Percentiles rank a stretch among this genome's conserved stretches.
These are phyloP conservation scores for Hipposideros larvatus DNA, from an alignment of 2,797 vertebrate genomes.

Conservation along the genomic window DNA sequence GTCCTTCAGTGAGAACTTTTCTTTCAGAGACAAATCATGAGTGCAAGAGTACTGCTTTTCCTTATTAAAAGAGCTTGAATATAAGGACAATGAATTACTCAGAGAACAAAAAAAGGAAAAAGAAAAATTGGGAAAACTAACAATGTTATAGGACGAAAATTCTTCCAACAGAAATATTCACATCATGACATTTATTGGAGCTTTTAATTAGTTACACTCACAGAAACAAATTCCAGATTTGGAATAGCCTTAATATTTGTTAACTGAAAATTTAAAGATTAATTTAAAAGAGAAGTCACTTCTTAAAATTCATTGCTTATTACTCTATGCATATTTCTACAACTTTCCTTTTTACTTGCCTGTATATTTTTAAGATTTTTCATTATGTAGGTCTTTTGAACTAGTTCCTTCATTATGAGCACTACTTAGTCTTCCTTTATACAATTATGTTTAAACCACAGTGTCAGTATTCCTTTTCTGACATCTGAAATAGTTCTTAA, in stretches of 20 bases:
- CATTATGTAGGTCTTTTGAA: neutral
- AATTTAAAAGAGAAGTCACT: neutral
- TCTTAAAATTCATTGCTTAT: neutral
- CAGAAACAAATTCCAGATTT: neutral
- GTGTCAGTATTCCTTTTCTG: neutral
- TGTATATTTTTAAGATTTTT: neutral
- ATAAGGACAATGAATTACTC: neutral
- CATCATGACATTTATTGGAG: neutral
- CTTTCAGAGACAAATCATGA: neutral
- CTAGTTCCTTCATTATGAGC: neutral
- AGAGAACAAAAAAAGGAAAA: neutral
- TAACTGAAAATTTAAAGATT: neutral
- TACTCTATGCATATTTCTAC: neutral
- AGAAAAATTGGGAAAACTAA: neutral
- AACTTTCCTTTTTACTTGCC: neutral
- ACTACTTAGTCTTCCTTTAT: neutral
- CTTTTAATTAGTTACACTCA: neutral
- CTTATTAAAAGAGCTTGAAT: neutral
- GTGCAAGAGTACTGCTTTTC: rapidly evolving
- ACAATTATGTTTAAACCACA: neutral
- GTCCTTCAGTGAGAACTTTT: neutral
- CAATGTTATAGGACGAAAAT: neutral
- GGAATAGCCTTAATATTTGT: neutral
- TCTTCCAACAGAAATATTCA: neutral
- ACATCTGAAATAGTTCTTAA: neutral